Evolutionary conservation across 1,140 invertebrate species (phyloP).

Genomic region (Sycobia sp.): DNA sequence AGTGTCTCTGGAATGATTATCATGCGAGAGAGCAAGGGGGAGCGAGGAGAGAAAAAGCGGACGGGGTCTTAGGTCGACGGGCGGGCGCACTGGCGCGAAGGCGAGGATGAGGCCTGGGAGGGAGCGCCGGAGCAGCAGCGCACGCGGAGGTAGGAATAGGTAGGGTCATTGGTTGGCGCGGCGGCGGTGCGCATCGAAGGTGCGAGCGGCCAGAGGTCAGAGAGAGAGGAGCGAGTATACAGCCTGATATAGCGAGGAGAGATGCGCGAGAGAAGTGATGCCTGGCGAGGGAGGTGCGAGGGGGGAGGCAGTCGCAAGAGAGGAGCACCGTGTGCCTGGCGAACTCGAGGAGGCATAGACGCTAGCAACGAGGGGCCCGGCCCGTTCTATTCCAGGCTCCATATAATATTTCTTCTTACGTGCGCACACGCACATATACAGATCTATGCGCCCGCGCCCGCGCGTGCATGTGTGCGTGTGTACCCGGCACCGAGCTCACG

Average conservation of each 20-base stretch:
- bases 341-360: constrained; percentile 9
- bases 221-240: background rate
- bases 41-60: constrained; percentile 14
- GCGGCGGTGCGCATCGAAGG: background rate
- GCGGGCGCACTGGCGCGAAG: background rate
- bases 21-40: constrained; percentile 15
- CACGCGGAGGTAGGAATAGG: too few species aligned
- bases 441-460: too few species aligned
- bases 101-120: background rate
- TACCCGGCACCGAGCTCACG: too few species aligned
- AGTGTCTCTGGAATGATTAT: constrained; percentile 35
- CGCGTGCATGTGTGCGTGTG: too few species aligned
- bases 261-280: background rate
- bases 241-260: background rate
- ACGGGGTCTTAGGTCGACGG: constrained; percentile 31
- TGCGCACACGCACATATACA: too few species aligned
- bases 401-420: too few species aligned
- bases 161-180: constrained; percentile 16
- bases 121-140: background rate
- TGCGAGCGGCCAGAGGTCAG: constrained; percentile 14
- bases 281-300: too few species aligned
- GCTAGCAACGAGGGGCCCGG: constrained; percentile 9
- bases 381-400: background rate
- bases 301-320: too few species aligned
- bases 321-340: too few species aligned